Base-by-base conservation (phyloP, 2,797 vertebrate species). In the Ammospiza maritima region DNA sequence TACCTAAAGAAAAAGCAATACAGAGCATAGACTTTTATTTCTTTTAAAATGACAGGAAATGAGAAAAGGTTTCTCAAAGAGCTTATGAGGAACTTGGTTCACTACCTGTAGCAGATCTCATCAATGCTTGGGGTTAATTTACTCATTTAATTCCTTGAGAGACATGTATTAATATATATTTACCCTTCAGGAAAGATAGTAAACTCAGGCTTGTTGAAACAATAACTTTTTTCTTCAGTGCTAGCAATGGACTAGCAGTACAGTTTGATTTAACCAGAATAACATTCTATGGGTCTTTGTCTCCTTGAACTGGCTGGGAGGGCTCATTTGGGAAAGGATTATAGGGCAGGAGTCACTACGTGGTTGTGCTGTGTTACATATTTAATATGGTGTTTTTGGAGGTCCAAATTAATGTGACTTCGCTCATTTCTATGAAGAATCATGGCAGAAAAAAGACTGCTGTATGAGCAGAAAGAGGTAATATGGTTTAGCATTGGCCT, bases 1-100 rank as follows among this genome's bases (percentile, higher is more conserved):
- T 96, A 92, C 90, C 44, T 89, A 89, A 94, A 89, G 75, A 67
- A 94, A 94, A 93, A 76, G 54, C 45, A 96, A 83, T 83, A 85
- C 17, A 42, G 40, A 87, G 6, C 32, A 25, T 15, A 92, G 69
- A 62, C 27, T 77, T 94, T 80, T 80, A 88, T 89, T 89, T 93
- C 65, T 58, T 93, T 89, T 77, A 65, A 90, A 89, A 92, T 85
- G 15, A 92, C 72, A 77, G 48, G 44, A 92, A 95, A 94, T 80
- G 62, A 91, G 65, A 95, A 93, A 94, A 87, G 18, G 7, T 13
- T 44, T 13, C 60, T 77, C 60, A 83, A 76, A 92, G 20, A 77
- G 45, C 8, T 61, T 79, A 84, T 90, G 38, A 65, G 57, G 20
- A 90, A 40, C 70, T 61, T 74, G 30, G 34, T 71, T 87, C 44